These are phyloP conservation scores for sheep (Ovis aries) DNA, from an alignment of 2,113 vertebrate genomes.

Conservation along the genomic window DNA sequence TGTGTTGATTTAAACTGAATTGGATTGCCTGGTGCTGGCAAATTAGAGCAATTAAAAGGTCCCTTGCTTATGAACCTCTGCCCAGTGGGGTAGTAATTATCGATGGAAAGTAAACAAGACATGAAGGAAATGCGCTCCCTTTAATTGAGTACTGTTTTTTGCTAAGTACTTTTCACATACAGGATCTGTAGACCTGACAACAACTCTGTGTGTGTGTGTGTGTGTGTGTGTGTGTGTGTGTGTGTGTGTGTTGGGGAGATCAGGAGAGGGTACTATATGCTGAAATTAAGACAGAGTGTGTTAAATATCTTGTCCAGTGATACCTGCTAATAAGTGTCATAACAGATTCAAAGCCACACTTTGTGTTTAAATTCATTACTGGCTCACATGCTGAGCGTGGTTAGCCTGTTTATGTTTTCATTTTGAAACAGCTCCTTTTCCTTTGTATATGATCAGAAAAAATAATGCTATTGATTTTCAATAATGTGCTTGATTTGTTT, in stretches of 20 bases:
- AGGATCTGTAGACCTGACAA: neutral
- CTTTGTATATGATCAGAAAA: neutral
- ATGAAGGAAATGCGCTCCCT: neutral
- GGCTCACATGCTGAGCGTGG: neutral
- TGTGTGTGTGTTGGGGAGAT: neutral
- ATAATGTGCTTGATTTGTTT: constrained; percentile 28
- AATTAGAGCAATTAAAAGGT: neutral
- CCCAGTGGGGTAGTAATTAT: neutral
- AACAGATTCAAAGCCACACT: neutral
- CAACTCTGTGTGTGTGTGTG: neutral
- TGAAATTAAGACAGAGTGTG: neutral
- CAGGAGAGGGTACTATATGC: neutral
- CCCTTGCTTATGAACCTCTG: neutral
- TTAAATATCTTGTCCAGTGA: neutral
- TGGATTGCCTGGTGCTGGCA: neutral
- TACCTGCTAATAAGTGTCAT: neutral
- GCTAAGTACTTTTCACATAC: neutral
- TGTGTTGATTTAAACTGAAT: neutral
- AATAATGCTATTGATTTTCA: constrained; percentile 31
- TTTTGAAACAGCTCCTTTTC: neutral
- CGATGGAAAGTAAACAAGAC: neutral
- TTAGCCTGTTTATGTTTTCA: neutral
- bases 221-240: neutral
- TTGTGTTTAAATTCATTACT: constrained; percentile 17
- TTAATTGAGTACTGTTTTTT: neutral